Evolutionary conservation across 2,888 invertebrate genomes (phyloP).

Genomic region (Eristalis arbustorum): DNA sequence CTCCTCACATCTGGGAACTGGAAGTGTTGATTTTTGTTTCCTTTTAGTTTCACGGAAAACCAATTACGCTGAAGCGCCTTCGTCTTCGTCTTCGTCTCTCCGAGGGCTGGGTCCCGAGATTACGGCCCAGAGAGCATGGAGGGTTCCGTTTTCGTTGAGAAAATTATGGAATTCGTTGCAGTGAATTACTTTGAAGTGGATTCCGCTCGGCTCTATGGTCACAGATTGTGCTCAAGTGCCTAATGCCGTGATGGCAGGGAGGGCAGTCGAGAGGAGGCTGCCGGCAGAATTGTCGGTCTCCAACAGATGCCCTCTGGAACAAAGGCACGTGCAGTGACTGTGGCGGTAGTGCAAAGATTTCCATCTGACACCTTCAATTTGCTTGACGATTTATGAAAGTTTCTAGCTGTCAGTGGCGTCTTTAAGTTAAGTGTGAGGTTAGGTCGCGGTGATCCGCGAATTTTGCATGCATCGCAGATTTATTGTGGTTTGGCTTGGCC

Average conservation of each 20-base stretch:
- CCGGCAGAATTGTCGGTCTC: neutral
- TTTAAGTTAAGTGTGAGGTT: neutral
- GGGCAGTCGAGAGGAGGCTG: neutral
- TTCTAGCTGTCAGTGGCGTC: neutral
- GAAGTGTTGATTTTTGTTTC: slow-evolving; percentile 3
- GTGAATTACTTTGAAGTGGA: slow-evolving; percentile 29
- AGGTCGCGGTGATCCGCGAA: neutral
- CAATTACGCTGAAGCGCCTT: slow-evolving; percentile 20
- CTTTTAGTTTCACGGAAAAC: slow-evolving; percentile 31
- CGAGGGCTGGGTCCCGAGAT: neutral
- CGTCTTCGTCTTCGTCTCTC: too few relatives aligned
- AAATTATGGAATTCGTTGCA: slow-evolving; percentile 22
- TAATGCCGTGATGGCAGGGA: neutral
- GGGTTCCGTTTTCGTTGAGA: neutral
- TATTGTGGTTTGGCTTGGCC: neutral
- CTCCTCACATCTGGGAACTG: slow-evolving; percentile 30
- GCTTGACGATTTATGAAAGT: neutral
- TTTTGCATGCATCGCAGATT: neutral
- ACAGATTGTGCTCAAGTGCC: neutral
- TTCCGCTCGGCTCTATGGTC: neutral
- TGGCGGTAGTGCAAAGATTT: neutral
- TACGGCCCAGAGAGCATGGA: neutral
- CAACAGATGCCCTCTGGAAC: neutral
- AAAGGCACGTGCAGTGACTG: neutral
- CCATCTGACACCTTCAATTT: neutral